Evolutionary conservation across 1,140 invertebrate genomes (phyloP), one percentile per base, ranked within the genome.

Genomic region (Cydia splendana): DNA sequence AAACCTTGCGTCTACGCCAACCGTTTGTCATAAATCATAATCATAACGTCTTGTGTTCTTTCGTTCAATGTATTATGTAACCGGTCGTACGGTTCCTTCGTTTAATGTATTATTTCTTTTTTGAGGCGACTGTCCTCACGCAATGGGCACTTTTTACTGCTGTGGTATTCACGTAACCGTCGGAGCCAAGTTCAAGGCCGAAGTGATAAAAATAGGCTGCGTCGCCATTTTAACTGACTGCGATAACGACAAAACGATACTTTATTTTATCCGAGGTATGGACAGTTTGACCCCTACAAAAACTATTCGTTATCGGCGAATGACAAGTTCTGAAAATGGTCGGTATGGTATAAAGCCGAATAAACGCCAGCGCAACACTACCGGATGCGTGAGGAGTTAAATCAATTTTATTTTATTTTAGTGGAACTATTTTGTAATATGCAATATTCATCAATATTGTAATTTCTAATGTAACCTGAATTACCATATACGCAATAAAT

Each of bases 61-160:
- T 48, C 2, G 57, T 62, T 62, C 53, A 51, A 57, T 12, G 57
- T 20, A 62, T 62, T 62, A 24, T 62, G 57, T 62, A 62, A 62
- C 20, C 7, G 18, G 4, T 62, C 9, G 18, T 18, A 57, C 57
- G n/a, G 57, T 62, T 62, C 7, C 51, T 53, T 53, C 51, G 15
- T 53, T 53, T 18, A 53, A 53, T n/a, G 48, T 34, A 48, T 57
- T 62, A 4, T 62, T 53, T n/a, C n/a, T n/a, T n/a, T n/a, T n/a
- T 24, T n/a, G 9, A 12, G 20, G 57, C 57, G 53, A 57, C 53
- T 57, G 57, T 62, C 57, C 57, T 24, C 57, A 24, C 57, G 57
- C 57, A 62, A 62, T 62, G 24, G 53, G 53, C 53, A 57, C 20
- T 62, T 62, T 62, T 62, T 62, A 62, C 57, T 62, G 57, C 7